phyloP scores from a whole-genome alignment of 2,797 vertebrate species.

The Tadarida brasiliensis region DNA sequence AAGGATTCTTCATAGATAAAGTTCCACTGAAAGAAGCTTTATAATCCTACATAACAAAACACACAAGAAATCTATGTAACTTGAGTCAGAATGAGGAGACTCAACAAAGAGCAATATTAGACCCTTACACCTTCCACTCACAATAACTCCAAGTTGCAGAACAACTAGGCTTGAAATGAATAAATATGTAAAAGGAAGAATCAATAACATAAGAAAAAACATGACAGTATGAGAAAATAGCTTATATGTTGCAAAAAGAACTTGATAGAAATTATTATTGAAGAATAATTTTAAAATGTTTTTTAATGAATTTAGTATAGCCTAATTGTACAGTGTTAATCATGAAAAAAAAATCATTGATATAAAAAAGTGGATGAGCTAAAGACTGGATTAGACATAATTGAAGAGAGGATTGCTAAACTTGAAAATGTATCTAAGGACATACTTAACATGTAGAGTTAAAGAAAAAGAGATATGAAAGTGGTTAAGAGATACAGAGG shows the following conservation, averaged over 20 bases:
- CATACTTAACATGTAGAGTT: background rate
- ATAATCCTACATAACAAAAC: background rate
- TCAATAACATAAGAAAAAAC: background rate
- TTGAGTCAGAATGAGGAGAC: background rate
- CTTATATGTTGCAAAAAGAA: background rate
- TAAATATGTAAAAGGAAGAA: background rate
- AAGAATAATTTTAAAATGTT: background rate
- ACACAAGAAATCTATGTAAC: background rate
- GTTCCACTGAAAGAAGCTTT: background rate
- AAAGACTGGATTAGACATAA: constrained; percentile 1
- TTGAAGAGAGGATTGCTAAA: background rate
- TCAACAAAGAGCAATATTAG: background rate
- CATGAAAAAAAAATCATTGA: background rate
- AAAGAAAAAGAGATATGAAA: background rate
- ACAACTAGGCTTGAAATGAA: background rate
- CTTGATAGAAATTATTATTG: background rate
- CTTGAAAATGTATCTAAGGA: background rate
- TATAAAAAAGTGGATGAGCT: background rate
- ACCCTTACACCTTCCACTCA: background rate
- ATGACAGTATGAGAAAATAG: background rate
- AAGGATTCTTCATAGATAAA: background rate
- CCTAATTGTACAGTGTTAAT: background rate
- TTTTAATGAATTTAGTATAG: background rate
- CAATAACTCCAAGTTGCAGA: background rate
- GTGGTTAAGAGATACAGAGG: background rate